Evolutionary conservation across 2,888 invertebrate species (phyloP).

Genomic region (Phalera bucephala): DNA sequence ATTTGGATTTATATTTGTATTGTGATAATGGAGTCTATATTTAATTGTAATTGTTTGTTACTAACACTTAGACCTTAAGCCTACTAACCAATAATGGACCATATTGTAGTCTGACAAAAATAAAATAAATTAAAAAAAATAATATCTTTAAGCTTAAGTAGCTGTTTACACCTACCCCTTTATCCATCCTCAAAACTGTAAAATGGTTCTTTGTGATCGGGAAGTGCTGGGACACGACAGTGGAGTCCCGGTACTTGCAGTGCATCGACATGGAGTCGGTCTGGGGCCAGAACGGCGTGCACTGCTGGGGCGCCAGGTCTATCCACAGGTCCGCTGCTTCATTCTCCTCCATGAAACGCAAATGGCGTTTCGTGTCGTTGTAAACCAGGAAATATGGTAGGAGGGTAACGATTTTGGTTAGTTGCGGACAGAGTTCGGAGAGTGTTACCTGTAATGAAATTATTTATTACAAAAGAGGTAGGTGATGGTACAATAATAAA

Average conservation of each 20-base stretch:
- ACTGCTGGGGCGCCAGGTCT: constrained; percentile 87
- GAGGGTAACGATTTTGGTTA: constrained; percentile 91
- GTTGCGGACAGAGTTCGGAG: constrained; percentile 87
- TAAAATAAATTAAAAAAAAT: no score
- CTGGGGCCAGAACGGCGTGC: constrained; percentile 91
- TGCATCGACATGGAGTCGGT: constrained; percentile 92
- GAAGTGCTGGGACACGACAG: constrained; percentile 90
- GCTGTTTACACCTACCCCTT: constrained; percentile 88
- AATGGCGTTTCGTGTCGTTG: constrained; percentile 85
- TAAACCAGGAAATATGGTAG: constrained; percentile 90
- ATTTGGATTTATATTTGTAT: no score
- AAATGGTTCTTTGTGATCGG: constrained; percentile 86
- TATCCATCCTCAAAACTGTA: constrained; percentile 92
- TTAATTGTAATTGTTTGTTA: no score
- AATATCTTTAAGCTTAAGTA: no score
- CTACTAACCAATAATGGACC: no score
- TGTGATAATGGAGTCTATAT: no score
- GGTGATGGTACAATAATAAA: no score
- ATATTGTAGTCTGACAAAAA: no score
- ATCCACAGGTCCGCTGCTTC: constrained; percentile 93
- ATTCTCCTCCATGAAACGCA: constrained; percentile 92
- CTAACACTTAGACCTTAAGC: no score
- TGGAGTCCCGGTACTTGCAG: constrained; percentile 90
- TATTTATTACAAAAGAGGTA: no score
- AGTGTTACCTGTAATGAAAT: constrained; percentile 82